These are phyloP conservation scores for Pitta sordida DNA, from an alignment of 2,113 vertebrate genomes.

Conservation along the genomic window DNA sequence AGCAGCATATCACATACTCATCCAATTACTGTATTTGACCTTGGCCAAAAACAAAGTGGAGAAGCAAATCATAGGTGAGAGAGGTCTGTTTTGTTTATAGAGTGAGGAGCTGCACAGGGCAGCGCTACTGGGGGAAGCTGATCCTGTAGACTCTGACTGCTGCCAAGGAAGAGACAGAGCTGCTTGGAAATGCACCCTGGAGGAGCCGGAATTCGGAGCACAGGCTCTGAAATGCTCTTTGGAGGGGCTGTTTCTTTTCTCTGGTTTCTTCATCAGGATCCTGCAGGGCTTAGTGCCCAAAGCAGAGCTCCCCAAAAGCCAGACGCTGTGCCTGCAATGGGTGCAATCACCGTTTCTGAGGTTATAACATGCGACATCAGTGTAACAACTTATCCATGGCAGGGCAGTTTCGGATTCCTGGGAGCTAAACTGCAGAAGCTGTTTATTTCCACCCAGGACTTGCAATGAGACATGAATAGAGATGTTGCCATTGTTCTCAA, in stretches of 20 bases:
- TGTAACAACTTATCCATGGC: neutral
- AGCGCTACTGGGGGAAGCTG: rapidly evolving
- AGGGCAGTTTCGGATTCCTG: neutral
- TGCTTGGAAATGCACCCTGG: neutral
- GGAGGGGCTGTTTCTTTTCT: neutral
- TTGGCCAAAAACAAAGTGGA: neutral
- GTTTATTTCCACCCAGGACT: neutral
- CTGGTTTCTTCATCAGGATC: neutral
- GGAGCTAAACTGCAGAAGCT: neutral
- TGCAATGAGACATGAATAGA: neutral
- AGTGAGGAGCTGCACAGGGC: rapidly evolving
- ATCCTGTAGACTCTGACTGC: neutral
- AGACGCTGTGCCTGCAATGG: neutral
- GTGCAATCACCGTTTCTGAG: neutral
- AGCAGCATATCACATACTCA: neutral
- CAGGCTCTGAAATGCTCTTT: no score
- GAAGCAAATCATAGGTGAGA: rapidly evolving
- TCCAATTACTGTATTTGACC: neutral
- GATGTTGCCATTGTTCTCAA: neutral
- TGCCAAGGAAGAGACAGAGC: neutral
- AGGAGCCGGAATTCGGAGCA: neutral
- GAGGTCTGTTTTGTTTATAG: neutral
- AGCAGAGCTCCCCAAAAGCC: neutral
- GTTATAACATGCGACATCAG: rapidly evolving
- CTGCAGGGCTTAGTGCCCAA: neutral